Conservation (phyloP, 2,113 vertebrate species). For the Bambusicola thoracicus region DNA sequence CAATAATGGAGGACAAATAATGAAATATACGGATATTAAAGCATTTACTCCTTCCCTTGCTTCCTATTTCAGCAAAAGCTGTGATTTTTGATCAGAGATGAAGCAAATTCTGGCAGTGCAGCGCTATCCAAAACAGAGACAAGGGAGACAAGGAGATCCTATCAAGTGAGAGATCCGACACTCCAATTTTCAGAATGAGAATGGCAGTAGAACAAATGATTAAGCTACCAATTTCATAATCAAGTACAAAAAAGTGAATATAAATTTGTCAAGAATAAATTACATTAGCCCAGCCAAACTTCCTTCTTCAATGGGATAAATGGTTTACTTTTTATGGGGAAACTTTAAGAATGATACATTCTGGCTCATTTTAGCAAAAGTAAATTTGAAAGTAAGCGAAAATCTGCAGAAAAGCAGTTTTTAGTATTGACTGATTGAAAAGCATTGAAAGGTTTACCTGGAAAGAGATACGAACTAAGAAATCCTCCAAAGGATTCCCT, state of each 20-base stretch:
- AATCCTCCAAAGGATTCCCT: not conserved
- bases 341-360: not conserved
- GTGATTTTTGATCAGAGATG: not conserved
- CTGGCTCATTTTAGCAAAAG: not conserved
- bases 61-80: not conserved
- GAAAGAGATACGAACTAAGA: not conserved
- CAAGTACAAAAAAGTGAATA: not conserved
- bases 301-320: not conserved
- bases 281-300: not conserved
- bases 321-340: not conserved
- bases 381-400: not conserved
- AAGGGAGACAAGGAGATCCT: not conserved
- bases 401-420: not conserved
- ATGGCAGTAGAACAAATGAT: not conserved
- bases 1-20: not conserved
- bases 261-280: not conserved
- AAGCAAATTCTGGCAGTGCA: not conserved
- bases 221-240: not conserved
- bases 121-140: not conserved
- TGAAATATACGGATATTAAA: not conserved
- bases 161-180: not conserved
- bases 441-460: not conserved
- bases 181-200: not conserved
- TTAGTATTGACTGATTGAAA: no score
- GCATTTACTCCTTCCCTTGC: not conserved